Evolutionary conservation across 2,797 vertebrate species (phyloP), one percentile per base, ranked within the genome.

Genomic region (Apogon hyalosoma): DNA sequence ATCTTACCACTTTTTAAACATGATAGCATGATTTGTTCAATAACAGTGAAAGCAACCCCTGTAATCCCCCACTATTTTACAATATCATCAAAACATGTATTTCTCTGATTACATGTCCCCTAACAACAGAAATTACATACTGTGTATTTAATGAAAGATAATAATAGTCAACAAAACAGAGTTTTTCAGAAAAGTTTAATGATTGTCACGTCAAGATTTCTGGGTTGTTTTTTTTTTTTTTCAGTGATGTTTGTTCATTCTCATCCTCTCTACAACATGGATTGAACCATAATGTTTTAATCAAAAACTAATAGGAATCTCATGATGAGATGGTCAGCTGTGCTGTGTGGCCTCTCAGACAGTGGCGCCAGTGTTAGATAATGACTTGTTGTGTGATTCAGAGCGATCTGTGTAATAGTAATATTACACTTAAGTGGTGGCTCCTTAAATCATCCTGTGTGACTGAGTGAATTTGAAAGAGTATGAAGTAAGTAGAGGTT

Each of bases 251-350:
- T 21, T 21, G 12, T n/a, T 33, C 6, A 11, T 54, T 65, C 50
- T 41, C 18, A 36, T 63, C 51, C 7, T 18, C 21, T 66, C 68
- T 42, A 62, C 0, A 0, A 53, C 2, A 1, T 69, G 36, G 47
- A 66, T 59, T 38, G 33, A 67, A 54, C 47, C 63, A 53, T 56
- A 49, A 36, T 21, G 38, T 50, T 72, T 56, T 73, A 77, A 86
- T 83, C 16, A 82, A 69, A 84, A 82, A 49, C 76, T 80, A 90
- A 88, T 83, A 73, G 43, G 61, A 82, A 72, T 83, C 88, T 77
- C 73, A 79, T 90, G 87, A 89, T 69, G 77, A 71, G 73, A 72
- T 15, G 80, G 72, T 87, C 77, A 84, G 85, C 82, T 75, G 82
- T 57, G 80, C 53, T 42, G 70, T 71, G 65, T 56, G 49, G 58